Conservation (phyloP, 2,888 invertebrate species). For the Melolontha melolontha region DNA sequence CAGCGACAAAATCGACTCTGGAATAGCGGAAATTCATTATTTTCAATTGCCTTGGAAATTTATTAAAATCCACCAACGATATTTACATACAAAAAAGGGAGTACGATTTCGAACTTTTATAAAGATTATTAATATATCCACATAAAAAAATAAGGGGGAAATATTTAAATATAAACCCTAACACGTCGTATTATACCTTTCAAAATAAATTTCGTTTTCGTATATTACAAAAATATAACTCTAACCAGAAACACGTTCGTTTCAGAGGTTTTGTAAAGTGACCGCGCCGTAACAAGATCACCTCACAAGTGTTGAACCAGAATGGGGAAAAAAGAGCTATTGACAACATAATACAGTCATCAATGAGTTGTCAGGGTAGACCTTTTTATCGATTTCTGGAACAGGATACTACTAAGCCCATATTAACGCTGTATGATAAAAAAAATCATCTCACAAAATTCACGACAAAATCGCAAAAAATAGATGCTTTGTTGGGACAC, state of each 20-base stretch:
- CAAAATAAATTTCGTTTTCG: too few relatives aligned
- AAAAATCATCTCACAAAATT: slow-evolving; percentile 1
- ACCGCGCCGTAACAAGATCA: not conserved
- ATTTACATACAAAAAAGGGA: not conserved
- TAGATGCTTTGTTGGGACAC: too few relatives aligned
- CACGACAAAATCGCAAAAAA: too few relatives aligned
- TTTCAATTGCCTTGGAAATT: slow-evolving; percentile 1
- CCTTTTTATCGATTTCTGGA: slow-evolving; percentile 25
- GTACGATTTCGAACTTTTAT: not conserved
- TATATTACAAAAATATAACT: too few relatives aligned
- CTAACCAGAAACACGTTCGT: too few relatives aligned
- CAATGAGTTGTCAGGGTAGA: slow-evolving; percentile 29
- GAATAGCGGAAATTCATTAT: slow-evolving; percentile 6
- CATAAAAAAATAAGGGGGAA: too few relatives aligned
- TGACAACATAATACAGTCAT: slow-evolving; percentile 30
- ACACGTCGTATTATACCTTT: too few relatives aligned
- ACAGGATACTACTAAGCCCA: slow-evolving; percentile 17
- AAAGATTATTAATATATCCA: not conserved
- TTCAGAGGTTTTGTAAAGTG: slow-evolving; percentile 5
- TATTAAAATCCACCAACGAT: not conserved
- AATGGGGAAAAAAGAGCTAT: slow-evolving; percentile 11
- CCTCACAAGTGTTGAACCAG: slow-evolving; percentile 23
- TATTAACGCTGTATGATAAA: slow-evolving; percentile 21
- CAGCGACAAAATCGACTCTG: not conserved
- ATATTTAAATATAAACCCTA: too few relatives aligned